Percentiles rank a stretch among this genome's conserved stretches.
These are phyloP conservation scores for Euura lappo DNA, from an alignment of 1,140 invertebrate species.

Conservation along the genomic window DNA sequence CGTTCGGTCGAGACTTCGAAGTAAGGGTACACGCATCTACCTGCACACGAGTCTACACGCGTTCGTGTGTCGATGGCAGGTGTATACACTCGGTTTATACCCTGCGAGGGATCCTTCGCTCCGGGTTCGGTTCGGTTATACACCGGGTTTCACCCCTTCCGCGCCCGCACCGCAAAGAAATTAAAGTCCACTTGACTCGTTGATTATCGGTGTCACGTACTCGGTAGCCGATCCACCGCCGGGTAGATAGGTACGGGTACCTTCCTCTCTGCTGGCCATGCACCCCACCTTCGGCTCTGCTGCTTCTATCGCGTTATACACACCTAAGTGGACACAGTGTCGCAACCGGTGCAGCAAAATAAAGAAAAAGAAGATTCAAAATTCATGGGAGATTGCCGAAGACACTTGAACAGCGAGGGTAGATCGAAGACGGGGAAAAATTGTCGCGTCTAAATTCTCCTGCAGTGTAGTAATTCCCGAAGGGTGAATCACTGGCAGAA, in stretches of 20 bases:
- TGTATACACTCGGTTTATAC: slow-evolving; percentile 43
- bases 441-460: too few species aligned
- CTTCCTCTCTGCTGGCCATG: neutral
- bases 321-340: too few species aligned
- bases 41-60: slow-evolving; percentile 23
- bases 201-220: slow-evolving; percentile 57
- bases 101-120: neutral
- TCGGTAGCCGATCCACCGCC: neutral
- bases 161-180: slow-evolving; percentile 43
- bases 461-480: too few species aligned
- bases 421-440: too few species aligned
- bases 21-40: neutral
- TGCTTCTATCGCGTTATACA: too few species aligned
- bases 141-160: slow-evolving; percentile 4
- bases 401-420: too few species aligned
- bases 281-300: neutral
- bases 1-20: neutral
- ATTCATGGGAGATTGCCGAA: too few species aligned
- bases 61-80: slow-evolving; percentile 46
- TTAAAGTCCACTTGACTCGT: slow-evolving; percentile 55
- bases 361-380: too few species aligned
- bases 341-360: too few species aligned
- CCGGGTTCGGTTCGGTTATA: slow-evolving; percentile 11
- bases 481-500: too few species aligned
- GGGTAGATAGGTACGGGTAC: neutral